Percentiles rank a stretch among this genome's conserved stretches.
Evolutionary conservation across 2,113 vertebrate species (phyloP).

Genomic region (Columba janthina): DNA sequence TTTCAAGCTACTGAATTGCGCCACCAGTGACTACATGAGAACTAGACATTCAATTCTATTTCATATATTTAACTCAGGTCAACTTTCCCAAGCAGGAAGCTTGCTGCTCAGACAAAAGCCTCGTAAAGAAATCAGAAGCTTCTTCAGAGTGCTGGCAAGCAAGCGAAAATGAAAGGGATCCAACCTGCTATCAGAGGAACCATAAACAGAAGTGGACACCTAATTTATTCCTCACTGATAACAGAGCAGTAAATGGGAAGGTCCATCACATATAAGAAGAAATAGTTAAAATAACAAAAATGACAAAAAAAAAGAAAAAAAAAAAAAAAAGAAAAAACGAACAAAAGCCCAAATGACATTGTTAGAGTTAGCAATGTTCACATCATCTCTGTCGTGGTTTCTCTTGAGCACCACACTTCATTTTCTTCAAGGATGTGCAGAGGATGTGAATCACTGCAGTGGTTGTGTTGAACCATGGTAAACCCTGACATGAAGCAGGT

Average conservation of each 20-base stretch:
- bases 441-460: fast-evolving
- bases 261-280: neutral
- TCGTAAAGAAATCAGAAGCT: neutral
- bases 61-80: neutral
- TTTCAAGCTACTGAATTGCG: neutral
- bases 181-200: neutral
- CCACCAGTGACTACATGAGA: neutral
- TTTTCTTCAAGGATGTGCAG: neutral
- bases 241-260: neutral
- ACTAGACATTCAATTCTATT: neutral
- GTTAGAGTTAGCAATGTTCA: neutral
- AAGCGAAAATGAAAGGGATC: neutral
- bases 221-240: neutral
- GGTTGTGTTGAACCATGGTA: neutral
- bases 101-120: neutral
- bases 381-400: neutral
- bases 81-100: neutral
- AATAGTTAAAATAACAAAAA: neutral
- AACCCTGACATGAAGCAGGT: neutral
- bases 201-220: neutral
- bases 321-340: neutral
- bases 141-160: neutral
- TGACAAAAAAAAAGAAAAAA: neutral
- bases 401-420: neutral
- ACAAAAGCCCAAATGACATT: neutral